Percentiles rank a stretch among this genome's conserved stretches.
Conservation (phyloP, 2,797 vertebrate genomes). For the Lepilemur ruficaudatus region DNA sequence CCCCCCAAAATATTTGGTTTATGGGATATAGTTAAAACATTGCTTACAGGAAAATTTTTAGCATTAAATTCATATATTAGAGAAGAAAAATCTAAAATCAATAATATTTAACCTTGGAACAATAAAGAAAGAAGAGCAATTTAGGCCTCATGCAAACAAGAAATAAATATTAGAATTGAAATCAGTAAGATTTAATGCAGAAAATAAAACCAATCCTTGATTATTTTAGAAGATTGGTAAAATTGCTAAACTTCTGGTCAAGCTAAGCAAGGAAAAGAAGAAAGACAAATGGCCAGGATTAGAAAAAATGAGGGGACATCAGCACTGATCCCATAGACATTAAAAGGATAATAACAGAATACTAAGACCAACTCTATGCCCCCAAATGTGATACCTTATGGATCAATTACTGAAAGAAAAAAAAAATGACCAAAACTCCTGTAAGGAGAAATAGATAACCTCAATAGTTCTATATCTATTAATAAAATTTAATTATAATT, state of each 20-base stretch:
- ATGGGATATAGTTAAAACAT: neutral
- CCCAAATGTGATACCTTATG: neutral
- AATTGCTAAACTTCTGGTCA: neutral
- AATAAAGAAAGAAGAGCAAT: neutral
- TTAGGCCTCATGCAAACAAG: neutral
- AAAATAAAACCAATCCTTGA: neutral
- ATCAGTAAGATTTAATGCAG: neutral
- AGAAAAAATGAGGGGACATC: neutral
- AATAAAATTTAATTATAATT: neutral
- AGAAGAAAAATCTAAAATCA: neutral
- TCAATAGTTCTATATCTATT: neutral
- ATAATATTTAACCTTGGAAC: neutral
- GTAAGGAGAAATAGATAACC: neutral
- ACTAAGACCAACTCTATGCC: neutral
- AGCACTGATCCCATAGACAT: neutral
- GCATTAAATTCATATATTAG: neutral
- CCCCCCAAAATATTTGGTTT: neutral
- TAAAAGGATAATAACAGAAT: neutral
- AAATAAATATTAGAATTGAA: neutral
- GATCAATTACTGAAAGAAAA: neutral
- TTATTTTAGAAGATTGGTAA: neutral
- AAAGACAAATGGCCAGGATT: neutral
- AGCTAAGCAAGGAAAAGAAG: neutral
- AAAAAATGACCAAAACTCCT: neutral
- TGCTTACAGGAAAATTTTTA: neutral